A percentile compares a stretch with the other conserved stretches of the same genome.
Conservation (phyloP, 2,797 vertebrate genomes). For the Sphenodon punctatus region DNA sequence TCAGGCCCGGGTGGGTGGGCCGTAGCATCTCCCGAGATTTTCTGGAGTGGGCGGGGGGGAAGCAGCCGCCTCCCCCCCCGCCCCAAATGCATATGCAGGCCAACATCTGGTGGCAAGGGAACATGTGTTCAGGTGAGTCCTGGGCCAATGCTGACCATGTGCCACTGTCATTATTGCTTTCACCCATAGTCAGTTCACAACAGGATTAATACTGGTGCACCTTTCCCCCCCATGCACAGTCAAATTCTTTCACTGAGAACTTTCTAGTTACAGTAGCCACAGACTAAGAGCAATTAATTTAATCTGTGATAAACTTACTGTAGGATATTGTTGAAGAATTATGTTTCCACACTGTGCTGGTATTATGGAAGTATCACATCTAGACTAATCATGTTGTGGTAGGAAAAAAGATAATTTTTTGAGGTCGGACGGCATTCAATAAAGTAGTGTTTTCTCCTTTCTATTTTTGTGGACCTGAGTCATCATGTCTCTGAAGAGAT, state of each 20-base stretch:
- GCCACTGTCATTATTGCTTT: not conserved
- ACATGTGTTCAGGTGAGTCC: too few species aligned
- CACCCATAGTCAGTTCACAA: not conserved
- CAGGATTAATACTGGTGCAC: conserved; percentile 41
- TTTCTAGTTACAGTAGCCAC: conserved; percentile 33
- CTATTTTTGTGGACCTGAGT: conserved; percentile 40
- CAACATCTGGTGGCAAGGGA: too few species aligned
- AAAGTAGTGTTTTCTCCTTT: conserved; percentile 45
- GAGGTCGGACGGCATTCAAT: conserved; percentile 48
- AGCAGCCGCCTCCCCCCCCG: too few species aligned
- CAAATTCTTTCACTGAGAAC: conserved; percentile 44
- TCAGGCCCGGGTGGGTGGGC: too few species aligned
- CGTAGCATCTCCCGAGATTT: too few species aligned
- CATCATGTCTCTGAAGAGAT: conserved; percentile 13
- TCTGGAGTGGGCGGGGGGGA: too few species aligned
- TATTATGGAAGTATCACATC: conserved; percentile 55
- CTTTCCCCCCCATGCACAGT: conserved; percentile 34
- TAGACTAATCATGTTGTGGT: conserved; percentile 45
- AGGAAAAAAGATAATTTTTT: conserved; percentile 40
- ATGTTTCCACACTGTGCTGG: conserved; percentile 14
- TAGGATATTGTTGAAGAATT: conserved; percentile 47
- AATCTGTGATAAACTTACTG: conserved; percentile 55
- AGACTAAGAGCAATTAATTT: conserved; percentile 20
- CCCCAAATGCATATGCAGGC: too few species aligned
- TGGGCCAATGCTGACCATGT: too few species aligned